Conservation (phyloP, 2,888 invertebrate species). For the Campoplex nolae region DNA sequence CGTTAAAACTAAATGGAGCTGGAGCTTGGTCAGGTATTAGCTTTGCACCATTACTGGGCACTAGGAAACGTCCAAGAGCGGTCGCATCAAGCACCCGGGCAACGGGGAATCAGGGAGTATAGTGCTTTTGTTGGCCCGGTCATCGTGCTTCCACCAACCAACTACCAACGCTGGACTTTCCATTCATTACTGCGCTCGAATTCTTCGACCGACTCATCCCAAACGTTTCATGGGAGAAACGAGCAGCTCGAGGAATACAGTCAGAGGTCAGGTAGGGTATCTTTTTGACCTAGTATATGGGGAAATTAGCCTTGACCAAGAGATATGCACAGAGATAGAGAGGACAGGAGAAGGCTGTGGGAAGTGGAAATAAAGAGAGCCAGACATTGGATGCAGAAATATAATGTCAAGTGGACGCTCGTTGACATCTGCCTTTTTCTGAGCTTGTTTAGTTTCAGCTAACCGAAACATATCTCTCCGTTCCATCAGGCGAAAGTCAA, state of each 20-base stretch:
- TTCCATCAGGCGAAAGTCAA: not conserved
- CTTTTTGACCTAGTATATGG: conserved; percentile 40
- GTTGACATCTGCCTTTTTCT: not conserved
- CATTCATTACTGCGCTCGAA: conserved; percentile 57
- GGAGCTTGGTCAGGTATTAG: conserved; percentile 68
- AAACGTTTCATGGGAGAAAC: conserved; percentile 12
- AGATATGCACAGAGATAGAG: not conserved
- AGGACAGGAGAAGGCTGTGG: not conserved
- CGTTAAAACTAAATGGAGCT: conserved; percentile 76
- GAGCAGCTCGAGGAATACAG: conserved; percentile 5
- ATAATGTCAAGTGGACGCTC: not conserved
- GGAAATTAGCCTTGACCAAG: conserved; percentile 61
- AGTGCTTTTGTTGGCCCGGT: conserved; percentile 50
- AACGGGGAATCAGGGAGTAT: conserved; percentile 69
- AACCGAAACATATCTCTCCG: not conserved
- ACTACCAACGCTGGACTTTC: conserved; percentile 48
- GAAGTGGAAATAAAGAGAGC: conserved; percentile 5
- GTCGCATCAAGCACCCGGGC: conserved; percentile 69
- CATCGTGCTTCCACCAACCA: conserved; percentile 46
- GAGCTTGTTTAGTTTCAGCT: not conserved
- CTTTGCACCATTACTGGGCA: conserved; percentile 69
- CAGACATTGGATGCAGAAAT: conserved; percentile 6
- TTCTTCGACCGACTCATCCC: conserved; percentile 13
- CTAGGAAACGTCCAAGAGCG: conserved; percentile 53
- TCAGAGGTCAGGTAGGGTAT: conserved; percentile 28